Base-by-base conservation (phyloP, 2,888 invertebrate genomes). In the Diloba caeruleocephala region DNA sequence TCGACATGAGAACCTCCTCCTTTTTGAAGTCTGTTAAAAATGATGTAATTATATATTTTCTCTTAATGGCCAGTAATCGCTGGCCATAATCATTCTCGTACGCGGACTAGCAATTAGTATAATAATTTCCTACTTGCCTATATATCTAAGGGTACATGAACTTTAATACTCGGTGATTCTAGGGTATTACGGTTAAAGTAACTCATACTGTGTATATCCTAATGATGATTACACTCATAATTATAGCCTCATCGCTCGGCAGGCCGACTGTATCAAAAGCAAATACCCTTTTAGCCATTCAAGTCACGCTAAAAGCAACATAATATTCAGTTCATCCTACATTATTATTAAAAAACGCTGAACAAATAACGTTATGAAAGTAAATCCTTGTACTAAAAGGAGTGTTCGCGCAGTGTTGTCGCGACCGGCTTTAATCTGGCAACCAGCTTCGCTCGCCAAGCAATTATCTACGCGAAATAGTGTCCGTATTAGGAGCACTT, bases 391-490 rank as follows among this genome's bases (percentile, higher is more conserved):
- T 70, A 78, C 76, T 76, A 81, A 77, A 81, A 78, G 68, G 72
- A 76, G 71, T 78, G 74, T 81, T 78, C 72, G 67, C 64, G 77
- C 60, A 69, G 52, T 73, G 65, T 76, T 76, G 79, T 78, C 79
- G 81, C 73, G 64, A 64, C 74, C 59, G 67, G 63, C 65, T 74
- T 78, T 87, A 87, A 88, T 87, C 85, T 78, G 71, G 77, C 76
- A 64, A 71, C 71, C 75, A 73, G 76, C 48, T 74, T 75, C 78
- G 79, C 84, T 81, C 79, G 84, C 87, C 85, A 83, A 85, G 86
- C 89, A 92, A 91, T 92, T 91, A 92, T 90, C 90, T 88, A 84
- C 82, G 85, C 88, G 85, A 91, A 91, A 90, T 91, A 89, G 87
- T 87, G 87, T 76, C 80, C 74, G 87, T 85, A 88, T 89, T 90